phyloP scores from a whole-genome alignment of 2,113 vertebrate genomes.

The Chaetops frenatus region DNA sequence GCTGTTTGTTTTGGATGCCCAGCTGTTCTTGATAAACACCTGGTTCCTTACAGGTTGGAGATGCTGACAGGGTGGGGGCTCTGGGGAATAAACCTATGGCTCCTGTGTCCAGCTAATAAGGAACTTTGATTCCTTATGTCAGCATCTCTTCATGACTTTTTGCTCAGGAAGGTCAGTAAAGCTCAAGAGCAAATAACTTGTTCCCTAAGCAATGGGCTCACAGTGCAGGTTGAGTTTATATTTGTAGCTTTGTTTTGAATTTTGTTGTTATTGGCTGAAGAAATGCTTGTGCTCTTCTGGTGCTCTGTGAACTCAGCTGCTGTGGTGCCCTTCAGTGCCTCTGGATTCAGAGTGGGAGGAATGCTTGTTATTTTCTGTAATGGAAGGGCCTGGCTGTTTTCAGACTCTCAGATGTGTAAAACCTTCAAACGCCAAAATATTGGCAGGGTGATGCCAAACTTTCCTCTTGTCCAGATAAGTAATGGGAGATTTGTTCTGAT shows the following conservation, averaged over 20 bases:
- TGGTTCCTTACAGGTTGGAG: background rate
- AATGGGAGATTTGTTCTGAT: background rate
- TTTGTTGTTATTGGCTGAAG: background rate
- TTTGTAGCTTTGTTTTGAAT: background rate
- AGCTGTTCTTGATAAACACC: background rate
- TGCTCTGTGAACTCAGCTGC: slow-evolving; percentile 12
- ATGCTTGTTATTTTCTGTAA: background rate
- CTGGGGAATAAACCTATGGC: background rate
- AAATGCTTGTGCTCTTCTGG: background rate
- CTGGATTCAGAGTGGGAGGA: background rate
- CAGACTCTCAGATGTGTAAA: background rate
- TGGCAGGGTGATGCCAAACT: background rate
- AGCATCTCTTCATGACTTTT: background rate
- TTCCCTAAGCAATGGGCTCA: background rate
- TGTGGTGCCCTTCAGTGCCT: slow-evolving; percentile 5
- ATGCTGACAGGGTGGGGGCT: background rate
- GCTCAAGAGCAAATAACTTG: background rate
- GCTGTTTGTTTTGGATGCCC: background rate
- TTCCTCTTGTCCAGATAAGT: background rate
- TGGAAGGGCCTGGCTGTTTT: background rate
- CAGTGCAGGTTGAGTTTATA: background rate
- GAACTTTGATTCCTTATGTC: background rate
- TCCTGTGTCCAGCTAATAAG: background rate
- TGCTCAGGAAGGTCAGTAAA: background rate
- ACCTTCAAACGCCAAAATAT: background rate